Evolutionary conservation across 2,888 invertebrate genomes (phyloP).

Genomic region (Nomada ferruginata): DNA sequence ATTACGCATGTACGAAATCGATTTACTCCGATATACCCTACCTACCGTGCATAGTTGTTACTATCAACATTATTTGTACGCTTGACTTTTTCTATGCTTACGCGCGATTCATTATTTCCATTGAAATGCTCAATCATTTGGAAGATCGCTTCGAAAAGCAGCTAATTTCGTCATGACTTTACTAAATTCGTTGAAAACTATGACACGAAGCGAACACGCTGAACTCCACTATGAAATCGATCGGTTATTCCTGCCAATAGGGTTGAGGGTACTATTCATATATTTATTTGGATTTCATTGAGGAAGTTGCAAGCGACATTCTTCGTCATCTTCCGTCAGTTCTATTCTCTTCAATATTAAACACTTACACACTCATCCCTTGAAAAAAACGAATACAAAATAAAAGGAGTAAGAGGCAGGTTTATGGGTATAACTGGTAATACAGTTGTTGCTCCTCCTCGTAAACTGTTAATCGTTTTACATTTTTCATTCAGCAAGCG

Average conservation of each 20-base stretch:
- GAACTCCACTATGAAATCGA: constrained; percentile 17
- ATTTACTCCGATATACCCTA: neutral
- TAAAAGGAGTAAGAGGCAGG: too few relatives aligned
- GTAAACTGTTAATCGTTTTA: too few relatives aligned
- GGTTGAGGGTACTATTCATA: neutral
- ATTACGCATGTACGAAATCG: constrained; percentile 18
- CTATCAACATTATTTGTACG: neutral
- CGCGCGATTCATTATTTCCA: too few relatives aligned
- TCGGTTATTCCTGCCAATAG: neutral
- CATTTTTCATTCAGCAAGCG: too few relatives aligned
- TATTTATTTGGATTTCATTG: neutral
- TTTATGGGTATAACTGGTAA: too few relatives aligned
- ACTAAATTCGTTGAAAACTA: constrained; percentile 2
- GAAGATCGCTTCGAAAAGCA: neutral
- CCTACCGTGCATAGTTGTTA: neutral
- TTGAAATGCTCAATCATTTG: neutral
- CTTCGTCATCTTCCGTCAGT: neutral
- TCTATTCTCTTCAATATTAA: too few relatives aligned
- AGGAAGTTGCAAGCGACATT: neutral
- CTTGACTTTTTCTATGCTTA: too few relatives aligned
- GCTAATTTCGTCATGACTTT: neutral
- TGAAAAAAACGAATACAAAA: too few relatives aligned
- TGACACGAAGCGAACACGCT: neutral
- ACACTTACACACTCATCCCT: too few relatives aligned
- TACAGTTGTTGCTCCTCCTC: too few relatives aligned